phyloP scores from a whole-genome alignment of 2,797 vertebrate species.

The Pseudomugil gertrudae region DNA sequence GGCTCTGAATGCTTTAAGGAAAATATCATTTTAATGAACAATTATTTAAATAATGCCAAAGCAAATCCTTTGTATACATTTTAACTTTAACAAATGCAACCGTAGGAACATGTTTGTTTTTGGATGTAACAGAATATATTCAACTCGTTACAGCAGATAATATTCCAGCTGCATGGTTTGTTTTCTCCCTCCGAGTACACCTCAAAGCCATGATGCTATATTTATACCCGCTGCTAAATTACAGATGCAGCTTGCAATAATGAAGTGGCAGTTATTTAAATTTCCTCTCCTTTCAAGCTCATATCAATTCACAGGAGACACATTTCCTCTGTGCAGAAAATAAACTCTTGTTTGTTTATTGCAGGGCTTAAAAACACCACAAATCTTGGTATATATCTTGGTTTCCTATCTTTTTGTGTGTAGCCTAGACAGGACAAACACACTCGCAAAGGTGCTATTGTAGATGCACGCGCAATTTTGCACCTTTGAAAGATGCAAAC shows the following conservation, averaged over 20 bases:
- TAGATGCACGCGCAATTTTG: no score
- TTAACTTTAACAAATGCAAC: not conserved
- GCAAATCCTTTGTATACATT: not conserved
- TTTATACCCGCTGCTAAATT: conserved; percentile 3
- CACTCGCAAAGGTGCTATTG: no score
- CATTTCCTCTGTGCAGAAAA: not conserved
- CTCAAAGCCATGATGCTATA: conserved; percentile 1
- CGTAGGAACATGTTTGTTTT: not conserved
- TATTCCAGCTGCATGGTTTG: conserved; percentile 9
- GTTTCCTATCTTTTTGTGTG: no score
- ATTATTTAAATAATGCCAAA: not conserved
- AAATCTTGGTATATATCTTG: no score
- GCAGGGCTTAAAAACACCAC: not conserved
- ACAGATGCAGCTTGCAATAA: conserved; percentile 1
- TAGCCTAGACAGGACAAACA: no score
- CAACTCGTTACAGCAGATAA: not conserved
- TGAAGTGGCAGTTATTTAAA: not conserved
- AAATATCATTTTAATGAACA: not conserved
- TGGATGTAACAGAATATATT: not conserved
- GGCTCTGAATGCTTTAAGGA: conserved; percentile 89
- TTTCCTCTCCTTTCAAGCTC: not conserved
- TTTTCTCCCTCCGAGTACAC: not conserved
- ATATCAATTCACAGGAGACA: conserved; percentile 1
- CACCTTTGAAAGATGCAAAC: no score
- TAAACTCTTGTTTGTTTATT: not conserved